These are phyloP conservation scores for Porphyrio hochstetteri DNA, from an alignment of 2,113 vertebrate genomes.

Conservation along the genomic window DNA sequence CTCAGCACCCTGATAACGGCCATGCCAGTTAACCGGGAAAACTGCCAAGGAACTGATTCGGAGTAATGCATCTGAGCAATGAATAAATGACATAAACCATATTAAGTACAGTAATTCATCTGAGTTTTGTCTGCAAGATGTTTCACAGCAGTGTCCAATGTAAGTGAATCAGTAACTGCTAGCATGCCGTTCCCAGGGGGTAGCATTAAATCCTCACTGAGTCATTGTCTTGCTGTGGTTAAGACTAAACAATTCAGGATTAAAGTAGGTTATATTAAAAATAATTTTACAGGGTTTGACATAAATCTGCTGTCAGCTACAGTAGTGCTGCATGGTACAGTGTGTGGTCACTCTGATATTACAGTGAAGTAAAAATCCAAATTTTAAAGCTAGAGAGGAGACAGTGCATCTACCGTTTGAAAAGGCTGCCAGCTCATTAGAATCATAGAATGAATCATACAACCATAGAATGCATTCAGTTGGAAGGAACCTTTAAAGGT, in stretches of 20 bases:
- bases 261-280: not conserved
- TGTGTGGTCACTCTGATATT: not conserved
- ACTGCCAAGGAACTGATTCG: not conserved
- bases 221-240: not conserved
- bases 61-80: not conserved
- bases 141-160: not conserved
- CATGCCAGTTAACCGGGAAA: not conserved
- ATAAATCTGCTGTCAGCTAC: not conserved
- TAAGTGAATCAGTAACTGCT: not conserved
- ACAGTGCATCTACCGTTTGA: not conserved
- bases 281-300: not conserved
- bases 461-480: too few species aligned
- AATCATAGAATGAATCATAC: too few species aligned
- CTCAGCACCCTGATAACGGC: not conserved
- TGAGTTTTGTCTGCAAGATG: slow-evolving; percentile 6
- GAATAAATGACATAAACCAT: not conserved
- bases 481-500: too few species aligned
- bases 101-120: slow-evolving; percentile 11
- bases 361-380: not conserved
- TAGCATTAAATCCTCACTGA: not conserved
- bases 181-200: not conserved
- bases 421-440: not conserved
- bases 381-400: not conserved
- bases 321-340: not conserved
- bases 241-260: not conserved